Evolutionary conservation across 2,797 vertebrate species (phyloP).

Genomic region (Anisognathus igniventris): DNA sequence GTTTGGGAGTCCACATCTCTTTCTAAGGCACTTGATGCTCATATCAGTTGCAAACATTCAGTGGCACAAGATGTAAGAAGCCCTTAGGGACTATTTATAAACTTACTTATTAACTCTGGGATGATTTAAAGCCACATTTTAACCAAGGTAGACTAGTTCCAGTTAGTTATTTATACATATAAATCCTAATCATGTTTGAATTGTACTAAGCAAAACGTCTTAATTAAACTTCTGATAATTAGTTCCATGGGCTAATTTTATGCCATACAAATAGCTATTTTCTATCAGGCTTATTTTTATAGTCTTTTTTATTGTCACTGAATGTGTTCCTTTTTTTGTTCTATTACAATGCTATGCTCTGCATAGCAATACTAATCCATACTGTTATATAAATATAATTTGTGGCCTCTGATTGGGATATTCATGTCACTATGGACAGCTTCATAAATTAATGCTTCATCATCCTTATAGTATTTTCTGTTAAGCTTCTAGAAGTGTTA

Average conservation of each 20-base stretch:
- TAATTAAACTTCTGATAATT: not conserved
- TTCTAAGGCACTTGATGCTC: not conserved
- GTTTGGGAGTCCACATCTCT: not conserved
- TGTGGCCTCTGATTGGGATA: not conserved
- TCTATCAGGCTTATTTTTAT: conserved; percentile 2
- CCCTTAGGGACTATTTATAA: not conserved
- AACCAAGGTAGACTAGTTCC: not conserved
- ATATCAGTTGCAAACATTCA: not conserved
- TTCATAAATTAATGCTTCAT: not conserved
- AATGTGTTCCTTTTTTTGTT: not conserved
- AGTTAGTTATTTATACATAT: not conserved
- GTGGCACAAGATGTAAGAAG: not conserved
- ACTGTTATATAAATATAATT: not conserved
- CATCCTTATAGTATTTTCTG: not conserved
- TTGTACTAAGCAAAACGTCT: not conserved
- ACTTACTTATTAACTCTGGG: not conserved
- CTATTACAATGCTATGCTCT: not conserved
- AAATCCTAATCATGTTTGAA: conserved; percentile 4
- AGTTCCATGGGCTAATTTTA: not conserved
- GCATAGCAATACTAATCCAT: not conserved
- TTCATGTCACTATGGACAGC: not conserved
- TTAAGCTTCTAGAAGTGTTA: not conserved
- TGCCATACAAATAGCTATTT: not conserved
- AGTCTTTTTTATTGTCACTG: not conserved
- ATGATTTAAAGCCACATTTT: not conserved